phyloP scores from a whole-genome alignment of 2,888 invertebrate genomes.

The Sarcophaga caerulescens region DNA sequence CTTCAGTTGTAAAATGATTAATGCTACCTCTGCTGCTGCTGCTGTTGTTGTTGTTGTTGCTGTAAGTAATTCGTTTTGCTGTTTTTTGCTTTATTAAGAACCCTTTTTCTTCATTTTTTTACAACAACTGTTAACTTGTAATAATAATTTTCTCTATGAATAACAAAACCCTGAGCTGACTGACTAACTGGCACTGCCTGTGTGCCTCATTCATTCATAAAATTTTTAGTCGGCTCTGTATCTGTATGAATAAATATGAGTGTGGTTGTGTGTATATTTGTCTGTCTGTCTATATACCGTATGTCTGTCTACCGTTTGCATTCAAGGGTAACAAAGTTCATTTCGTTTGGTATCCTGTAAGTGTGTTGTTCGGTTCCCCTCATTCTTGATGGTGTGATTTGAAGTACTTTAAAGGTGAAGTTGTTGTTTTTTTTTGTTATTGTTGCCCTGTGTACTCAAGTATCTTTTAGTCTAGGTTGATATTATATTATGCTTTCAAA shows the following conservation, averaged over 20 bases:
- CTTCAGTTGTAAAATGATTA: background rate
- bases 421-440: slow-evolving; percentile 48
- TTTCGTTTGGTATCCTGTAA: slow-evolving; percentile 17
- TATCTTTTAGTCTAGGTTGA: slow-evolving; percentile 58
- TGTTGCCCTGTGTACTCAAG: slow-evolving; percentile 54
- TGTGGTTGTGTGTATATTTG: slow-evolving; percentile 2
- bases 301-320: slow-evolving; percentile 13
- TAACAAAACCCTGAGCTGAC: too few species aligned
- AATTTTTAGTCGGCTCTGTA: background rate
- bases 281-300: background rate
- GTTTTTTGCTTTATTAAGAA: slow-evolving; percentile 11
- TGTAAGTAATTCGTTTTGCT: slow-evolving; percentile 47
- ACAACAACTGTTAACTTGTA: background rate
- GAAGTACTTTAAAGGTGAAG: slow-evolving; percentile 68
- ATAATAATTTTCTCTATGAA: background rate
- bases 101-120: background rate
- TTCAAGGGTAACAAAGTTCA: slow-evolving; percentile 69
- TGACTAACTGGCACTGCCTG: too few species aligned
- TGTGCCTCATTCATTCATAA: background rate
- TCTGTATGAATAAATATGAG: background rate
- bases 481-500: background rate
- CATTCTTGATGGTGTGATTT: slow-evolving; percentile 67
- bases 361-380: slow-evolving; percentile 57
- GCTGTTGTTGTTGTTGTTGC: slow-evolving; percentile 13
- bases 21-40: slow-evolving; percentile 5